A percentile compares a stretch with the other conserved stretches of the same genome.
Conservation (phyloP, 2,888 invertebrate genomes). For the Morpho achilles region DNA sequence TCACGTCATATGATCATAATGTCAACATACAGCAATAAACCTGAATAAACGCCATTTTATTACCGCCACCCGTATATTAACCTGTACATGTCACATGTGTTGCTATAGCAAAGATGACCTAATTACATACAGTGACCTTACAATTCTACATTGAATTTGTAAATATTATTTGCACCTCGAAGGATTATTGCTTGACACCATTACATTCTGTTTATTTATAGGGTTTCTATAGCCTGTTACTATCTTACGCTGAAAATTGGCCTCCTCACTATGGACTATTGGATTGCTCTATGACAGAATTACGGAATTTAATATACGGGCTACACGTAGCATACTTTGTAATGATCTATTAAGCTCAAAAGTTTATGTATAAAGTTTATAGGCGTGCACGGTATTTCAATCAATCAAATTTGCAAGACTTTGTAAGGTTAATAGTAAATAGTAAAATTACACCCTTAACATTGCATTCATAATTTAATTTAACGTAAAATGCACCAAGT, state of each 20-base stretch:
- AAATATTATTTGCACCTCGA: conserved; percentile 15
- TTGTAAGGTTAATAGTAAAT: too few relatives aligned
- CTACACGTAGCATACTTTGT: neutral
- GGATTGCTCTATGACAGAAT: too few relatives aligned
- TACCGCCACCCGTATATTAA: conserved; percentile 25
- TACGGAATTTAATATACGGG: too few relatives aligned
- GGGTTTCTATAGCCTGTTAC: too few relatives aligned
- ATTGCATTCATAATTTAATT: conserved; percentile 23
- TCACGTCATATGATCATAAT: neutral
- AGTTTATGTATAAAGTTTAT: neutral
- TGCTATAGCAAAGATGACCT: conserved; percentile 23
- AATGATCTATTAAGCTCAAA: neutral
- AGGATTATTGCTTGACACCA: conserved; percentile 6
- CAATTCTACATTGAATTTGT: conserved; percentile 13
- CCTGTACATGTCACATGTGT: conserved; percentile 7
- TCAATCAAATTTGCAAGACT: too few relatives aligned
- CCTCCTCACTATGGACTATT: too few relatives aligned
- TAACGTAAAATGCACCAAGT: conserved; percentile 45
- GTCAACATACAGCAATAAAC: conserved; percentile 22
- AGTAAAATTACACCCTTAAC: neutral
- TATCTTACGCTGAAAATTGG: too few relatives aligned
- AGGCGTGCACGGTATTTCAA: too few relatives aligned
- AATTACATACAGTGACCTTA: conserved; percentile 15
- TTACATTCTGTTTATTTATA: neutral
- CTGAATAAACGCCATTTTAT: conserved; percentile 26